phyloP scores from a whole-genome alignment of 1,140 invertebrate species.

The Aphidius gifuensis region DNA sequence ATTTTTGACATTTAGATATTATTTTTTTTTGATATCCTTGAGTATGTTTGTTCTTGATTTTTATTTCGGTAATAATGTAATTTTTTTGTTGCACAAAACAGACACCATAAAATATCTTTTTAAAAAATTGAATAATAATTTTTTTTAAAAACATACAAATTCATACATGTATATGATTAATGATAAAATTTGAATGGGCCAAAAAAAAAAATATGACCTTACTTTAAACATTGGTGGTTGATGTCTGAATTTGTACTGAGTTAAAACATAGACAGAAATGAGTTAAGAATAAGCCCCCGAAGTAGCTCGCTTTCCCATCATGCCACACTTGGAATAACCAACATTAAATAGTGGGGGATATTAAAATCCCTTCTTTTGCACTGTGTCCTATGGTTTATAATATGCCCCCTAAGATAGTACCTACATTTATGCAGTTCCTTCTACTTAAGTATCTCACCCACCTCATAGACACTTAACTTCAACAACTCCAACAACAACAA shows the following conservation, averaged over 20 bases:
- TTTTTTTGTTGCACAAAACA: no score
- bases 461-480: not conserved
- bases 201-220: no score
- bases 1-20: no score
- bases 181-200: no score
- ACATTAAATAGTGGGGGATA: conserved; percentile 52
- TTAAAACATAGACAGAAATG: conserved; percentile 29
- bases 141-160: no score
- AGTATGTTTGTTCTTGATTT: no score
- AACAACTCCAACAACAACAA: no score
- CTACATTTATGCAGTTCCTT: conserved; percentile 5
- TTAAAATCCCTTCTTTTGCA: conserved; percentile 49
- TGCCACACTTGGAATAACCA: conserved; percentile 27
- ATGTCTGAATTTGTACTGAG: conserved; percentile 49
- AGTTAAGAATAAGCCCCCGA: conserved; percentile 46
- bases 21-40: no score
- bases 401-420: conserved; percentile 16
- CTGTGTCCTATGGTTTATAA: conserved; percentile 26
- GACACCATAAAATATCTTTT: no score
- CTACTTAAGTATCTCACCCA: conserved; percentile 1
- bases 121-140: no score
- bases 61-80: no score
- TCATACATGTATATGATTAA: no score
- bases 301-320: conserved; percentile 46
- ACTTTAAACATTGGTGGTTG: conserved; percentile 19